Percentiles rank a stretch among this genome's conserved stretches.
These are phyloP conservation scores for Tenualosa ilisha DNA, from an alignment of 2,797 vertebrate genomes.

Conservation along the genomic window DNA sequence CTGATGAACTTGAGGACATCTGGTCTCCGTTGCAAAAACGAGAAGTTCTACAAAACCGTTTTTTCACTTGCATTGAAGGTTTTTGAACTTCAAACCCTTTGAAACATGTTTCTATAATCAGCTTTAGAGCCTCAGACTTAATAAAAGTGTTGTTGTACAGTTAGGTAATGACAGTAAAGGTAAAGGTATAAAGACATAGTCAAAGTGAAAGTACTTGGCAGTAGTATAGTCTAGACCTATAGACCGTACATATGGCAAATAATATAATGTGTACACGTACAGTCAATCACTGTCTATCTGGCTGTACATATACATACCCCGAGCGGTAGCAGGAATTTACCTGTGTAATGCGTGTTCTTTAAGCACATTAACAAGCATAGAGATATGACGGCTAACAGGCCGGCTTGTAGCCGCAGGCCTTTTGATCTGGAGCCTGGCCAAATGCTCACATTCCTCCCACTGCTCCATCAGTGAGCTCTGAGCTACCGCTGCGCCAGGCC, in stretches of 20 bases:
- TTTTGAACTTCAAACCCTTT: background rate
- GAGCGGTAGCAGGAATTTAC: background rate
- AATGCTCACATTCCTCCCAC: slow-evolving; percentile 73
- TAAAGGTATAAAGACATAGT: too few relatives aligned
- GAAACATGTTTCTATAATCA: background rate
- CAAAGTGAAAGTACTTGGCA: background rate
- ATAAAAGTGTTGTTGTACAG: background rate
- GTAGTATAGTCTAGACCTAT: too few relatives aligned
- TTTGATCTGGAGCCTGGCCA: slow-evolving; percentile 71
- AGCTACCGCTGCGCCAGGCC: background rate
- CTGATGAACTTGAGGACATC: background rate
- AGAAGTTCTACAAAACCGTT: background rate
- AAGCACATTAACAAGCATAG: slow-evolving; percentile 19
- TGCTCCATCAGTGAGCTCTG: slow-evolving; percentile 47
- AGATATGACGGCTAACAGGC: slow-evolving; percentile 1
- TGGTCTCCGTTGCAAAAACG: background rate
- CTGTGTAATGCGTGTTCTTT: slow-evolving; percentile 23
- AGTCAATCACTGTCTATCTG: background rate
- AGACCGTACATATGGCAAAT: background rate
- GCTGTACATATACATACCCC: background rate
- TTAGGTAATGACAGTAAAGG: too few relatives aligned
- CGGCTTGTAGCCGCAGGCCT: slow-evolving; percentile 53
- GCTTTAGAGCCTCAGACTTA: background rate
- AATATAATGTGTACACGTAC: background rate
- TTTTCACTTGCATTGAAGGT: background rate